Conservation (phyloP, 92 coral and sea anemone genomes). For the Palythoa caribaeorum region DNA sequence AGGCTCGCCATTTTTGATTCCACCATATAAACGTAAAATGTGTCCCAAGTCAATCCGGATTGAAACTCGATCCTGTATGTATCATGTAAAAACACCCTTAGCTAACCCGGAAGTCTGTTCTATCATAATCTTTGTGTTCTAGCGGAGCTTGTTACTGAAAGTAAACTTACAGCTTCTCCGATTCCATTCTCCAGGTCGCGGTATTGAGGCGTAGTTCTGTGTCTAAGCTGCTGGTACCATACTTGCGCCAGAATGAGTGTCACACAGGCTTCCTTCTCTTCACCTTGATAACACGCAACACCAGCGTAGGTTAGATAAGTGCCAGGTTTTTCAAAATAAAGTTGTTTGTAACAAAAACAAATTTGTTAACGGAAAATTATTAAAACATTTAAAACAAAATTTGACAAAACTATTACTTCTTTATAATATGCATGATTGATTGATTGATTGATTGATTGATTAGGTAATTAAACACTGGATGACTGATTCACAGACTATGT, state of each 20-base stretch:
- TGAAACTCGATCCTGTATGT: too few relatives aligned
- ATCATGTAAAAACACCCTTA: too few relatives aligned
- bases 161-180: conserved; percentile 69
- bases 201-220: conserved; percentile 55
- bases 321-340: neutral
- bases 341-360: neutral
- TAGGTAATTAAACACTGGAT: neutral
- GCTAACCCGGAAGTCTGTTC: too few relatives aligned
- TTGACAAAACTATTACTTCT: neutral
- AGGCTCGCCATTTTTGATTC: too few relatives aligned
- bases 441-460: neutral
- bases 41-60: too few relatives aligned
- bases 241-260: conserved; percentile 86
- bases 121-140: too few relatives aligned
- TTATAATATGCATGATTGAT: neutral
- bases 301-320: neutral
- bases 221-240: conserved; percentile 74
- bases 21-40: too few relatives aligned
- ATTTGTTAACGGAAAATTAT: neutral
- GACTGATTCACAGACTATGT: neutral
- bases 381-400: neutral
- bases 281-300: conserved; percentile 43
- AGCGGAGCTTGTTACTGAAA: too few relatives aligned
- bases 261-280: conserved; percentile 84
- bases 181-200: conserved; percentile 58